Base-by-base conservation (phyloP, 2,113 vertebrate genomes). In the Ivindomyrus marchei region DNA sequence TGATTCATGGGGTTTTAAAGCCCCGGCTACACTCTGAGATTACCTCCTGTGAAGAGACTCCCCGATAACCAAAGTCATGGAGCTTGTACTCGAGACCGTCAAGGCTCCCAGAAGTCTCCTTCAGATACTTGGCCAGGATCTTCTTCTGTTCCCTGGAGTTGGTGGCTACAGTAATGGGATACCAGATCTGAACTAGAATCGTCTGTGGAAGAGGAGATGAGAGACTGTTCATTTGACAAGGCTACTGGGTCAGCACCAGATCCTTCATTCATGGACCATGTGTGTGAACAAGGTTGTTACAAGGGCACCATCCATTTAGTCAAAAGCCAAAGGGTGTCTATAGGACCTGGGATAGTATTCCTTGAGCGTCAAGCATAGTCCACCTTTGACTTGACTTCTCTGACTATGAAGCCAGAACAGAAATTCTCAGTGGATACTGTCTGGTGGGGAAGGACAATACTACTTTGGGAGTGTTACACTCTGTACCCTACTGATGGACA, bases 101-200 rank as follows among this genome's bases (percentile, higher is more conserved):
- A 93, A 99, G 94, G 91, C 95, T 98, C 90, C 98, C 98, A 90
- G 98, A 97, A 4, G 98, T 99, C 93, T 98, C 97, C 90, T 98
- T 92, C 70, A 99, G 96, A 92, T 99, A 99, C 93, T 97, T 98
- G 90, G 98, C 98, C 89, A 99, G 94, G 93, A 99, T 99, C 94
- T 99, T 99, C 95, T 99, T 99, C 94, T 99, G 98, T 89, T 99
- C 98, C 94, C 98, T 97, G 27, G 98, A 99, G 96, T 99, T 99
- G 88, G 98, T 99, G 2, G 98, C 98, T 90, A 99, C 98, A 24
- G 98, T 99, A 94, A 99, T 98, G 92, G 98, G 98, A 94, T 99
- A 99, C 98, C 98, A 99, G 85, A 96, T 97, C 94, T 99, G 98
- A 91, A 99, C 98, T 93, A 99, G 97, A 94, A 99, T 98, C 62